phyloP scores from a whole-genome alignment of 2,797 vertebrate species.

The Cygnus olor region DNA sequence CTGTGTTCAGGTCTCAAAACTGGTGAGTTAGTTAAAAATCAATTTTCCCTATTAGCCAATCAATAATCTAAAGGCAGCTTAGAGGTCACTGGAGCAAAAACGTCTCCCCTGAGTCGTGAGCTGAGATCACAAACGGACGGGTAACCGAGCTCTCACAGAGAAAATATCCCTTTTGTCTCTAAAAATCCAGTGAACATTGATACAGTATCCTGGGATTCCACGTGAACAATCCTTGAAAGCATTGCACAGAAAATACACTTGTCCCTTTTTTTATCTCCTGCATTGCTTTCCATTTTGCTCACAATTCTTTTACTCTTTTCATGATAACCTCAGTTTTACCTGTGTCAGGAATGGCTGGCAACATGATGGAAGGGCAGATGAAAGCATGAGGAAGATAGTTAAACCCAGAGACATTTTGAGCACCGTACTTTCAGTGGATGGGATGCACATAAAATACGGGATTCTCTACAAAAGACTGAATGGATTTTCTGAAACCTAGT shows the following conservation, averaged over 20 bases:
- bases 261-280: not conserved
- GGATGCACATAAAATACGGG: not conserved
- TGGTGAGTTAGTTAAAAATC: slow-evolving; percentile 59
- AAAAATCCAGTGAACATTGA: not conserved
- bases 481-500: not conserved
- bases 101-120: not conserved
- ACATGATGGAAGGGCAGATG: not conserved
- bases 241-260: not conserved
- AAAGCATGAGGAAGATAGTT: not conserved
- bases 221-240: not conserved
- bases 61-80: slow-evolving; percentile 51
- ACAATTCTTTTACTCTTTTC: not conserved
- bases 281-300: not conserved
- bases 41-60: slow-evolving; percentile 64
- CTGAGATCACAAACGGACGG: not conserved
- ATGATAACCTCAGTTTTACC: not conserved
- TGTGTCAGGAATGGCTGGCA: not conserved
- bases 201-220: not conserved
- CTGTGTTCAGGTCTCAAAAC: slow-evolving; percentile 25
- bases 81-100: slow-evolving; percentile 44
- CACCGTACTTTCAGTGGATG: not conserved
- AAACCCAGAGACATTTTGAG: not conserved
- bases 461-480: not conserved
- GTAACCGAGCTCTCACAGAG: not conserved
- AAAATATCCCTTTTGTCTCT: not conserved